These are phyloP conservation scores for Otolemur crassicaudatus DNA, from an alignment of 2,797 vertebrate genomes.

Conservation along the genomic window DNA sequence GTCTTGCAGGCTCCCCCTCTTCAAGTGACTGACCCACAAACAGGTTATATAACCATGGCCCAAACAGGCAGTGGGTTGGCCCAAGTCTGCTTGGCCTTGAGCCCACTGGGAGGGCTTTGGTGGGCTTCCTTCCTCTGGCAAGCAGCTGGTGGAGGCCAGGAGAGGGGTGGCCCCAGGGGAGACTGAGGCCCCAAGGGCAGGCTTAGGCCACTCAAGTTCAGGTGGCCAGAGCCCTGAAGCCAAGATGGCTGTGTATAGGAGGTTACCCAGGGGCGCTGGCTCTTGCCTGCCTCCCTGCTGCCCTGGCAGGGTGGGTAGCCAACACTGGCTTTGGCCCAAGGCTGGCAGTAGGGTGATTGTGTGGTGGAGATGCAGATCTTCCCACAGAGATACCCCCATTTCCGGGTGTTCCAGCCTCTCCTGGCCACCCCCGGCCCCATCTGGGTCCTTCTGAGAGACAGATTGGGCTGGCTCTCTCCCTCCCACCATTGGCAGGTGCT, in stretches of 20 bases:
- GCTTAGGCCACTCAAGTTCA: neutral
- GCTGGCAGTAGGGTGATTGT: neutral
- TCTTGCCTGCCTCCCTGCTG: neutral
- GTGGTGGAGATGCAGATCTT: neutral
- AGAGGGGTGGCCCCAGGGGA: neutral
- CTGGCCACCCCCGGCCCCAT: conserved; percentile 77
- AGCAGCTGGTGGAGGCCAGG: neutral
- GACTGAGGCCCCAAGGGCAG: neutral
- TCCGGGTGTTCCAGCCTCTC: conserved; percentile 72
- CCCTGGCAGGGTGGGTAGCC: neutral
- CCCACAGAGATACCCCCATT: conserved; percentile 67
- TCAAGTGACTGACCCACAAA: conserved; percentile 81
- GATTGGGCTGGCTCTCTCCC: conserved; percentile 72
- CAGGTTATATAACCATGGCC: conserved; percentile 80
- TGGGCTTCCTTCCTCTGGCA: conserved; percentile 44
- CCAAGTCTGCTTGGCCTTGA: conserved; percentile 54
- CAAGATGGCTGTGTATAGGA: neutral
- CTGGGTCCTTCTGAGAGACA: conserved; percentile 77
- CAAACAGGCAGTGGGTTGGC: conserved; percentile 76
- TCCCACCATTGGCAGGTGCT: conserved; percentile 68
- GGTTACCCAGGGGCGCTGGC: neutral
- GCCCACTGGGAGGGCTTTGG: conserved; percentile 49
- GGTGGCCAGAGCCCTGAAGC: neutral
- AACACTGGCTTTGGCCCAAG: neutral
- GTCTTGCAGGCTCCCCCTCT: conserved; percentile 66